A percentile compares a stretch with the other conserved stretches of the same genome.
Conservation (phyloP, 1,140 invertebrate species). For the Solenopsis invicta region DNA sequence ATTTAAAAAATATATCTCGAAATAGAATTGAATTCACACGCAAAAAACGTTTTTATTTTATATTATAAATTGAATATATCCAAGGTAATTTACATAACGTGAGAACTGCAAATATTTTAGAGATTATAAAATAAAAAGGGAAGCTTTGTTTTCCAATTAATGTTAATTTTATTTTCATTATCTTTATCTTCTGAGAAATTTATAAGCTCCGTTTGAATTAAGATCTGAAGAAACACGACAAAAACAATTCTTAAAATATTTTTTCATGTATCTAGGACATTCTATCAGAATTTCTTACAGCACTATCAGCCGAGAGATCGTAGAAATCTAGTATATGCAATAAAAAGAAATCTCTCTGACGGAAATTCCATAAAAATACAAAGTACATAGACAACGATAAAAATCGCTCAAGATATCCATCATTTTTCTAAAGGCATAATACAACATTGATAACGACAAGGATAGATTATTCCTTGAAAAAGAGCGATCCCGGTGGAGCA, state of each 20-base stretch:
- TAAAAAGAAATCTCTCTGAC: conserved; percentile 41
- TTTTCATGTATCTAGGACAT: neutral
- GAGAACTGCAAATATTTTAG: too few species aligned
- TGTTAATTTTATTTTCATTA: neutral
- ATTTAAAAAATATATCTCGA: too few species aligned
- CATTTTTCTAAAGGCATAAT: conserved; percentile 32
- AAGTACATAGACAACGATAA: conserved; percentile 27
- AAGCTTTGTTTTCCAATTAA: neutral
- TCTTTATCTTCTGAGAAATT: neutral
- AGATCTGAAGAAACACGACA: neutral
- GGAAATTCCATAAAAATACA: conserved; percentile 44
- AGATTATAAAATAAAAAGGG: neutral
- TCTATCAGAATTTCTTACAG: conserved; percentile 20
- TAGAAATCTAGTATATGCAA: neutral
- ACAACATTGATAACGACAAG: conserved; percentile 55
- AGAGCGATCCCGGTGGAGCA: conserved; percentile 28
- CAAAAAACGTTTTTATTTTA: too few species aligned
- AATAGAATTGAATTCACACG: too few species aligned
- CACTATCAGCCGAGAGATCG: neutral
- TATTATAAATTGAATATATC: too few species aligned
- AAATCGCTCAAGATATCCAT: conserved; percentile 35
- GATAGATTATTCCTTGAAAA: conserved; percentile 36
- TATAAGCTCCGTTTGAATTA: neutral
- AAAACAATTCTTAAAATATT: conserved; percentile 4
- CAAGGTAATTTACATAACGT: too few species aligned